Evolutionary conservation across 2,888 invertebrate genomes (phyloP), one percentile per base, ranked within the genome.

Genomic region (Lissonota sp.): DNA sequence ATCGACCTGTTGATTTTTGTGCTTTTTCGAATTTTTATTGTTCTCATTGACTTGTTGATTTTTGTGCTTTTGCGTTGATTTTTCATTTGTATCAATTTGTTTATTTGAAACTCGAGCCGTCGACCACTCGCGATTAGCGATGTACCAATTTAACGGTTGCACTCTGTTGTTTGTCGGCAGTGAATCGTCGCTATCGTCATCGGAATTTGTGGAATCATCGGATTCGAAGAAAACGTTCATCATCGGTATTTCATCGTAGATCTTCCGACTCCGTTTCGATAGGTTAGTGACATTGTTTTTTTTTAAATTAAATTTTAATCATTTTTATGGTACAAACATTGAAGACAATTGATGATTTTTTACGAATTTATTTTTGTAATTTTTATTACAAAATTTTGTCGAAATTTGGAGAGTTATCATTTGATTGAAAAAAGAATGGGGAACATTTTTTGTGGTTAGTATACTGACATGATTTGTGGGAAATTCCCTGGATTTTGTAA

Each of bases 71-170:
- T 16, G 39, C 6, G 46, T 42, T 16, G 49, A 69, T 81, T 53
- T 26, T 1, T 3, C 26, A 26, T 26, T 26, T 3, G 1, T 26
- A 26, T 26, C 26, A 64, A 77, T 44, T 64, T 14, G 72, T 4
- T 26, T 49, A 14, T 46, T 12, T 12, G 66, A 58, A 16, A 63
- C 63, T 6, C 57, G 60, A 16, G 55, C 62, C n/a, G 26, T 55
- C 6, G 60, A 26, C 70, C 66, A 62, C 55, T 80, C 80, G 26
- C 46, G 44, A 58, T 80, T 80, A 1, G 64, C 49, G 10, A 71
- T 67, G 46, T 75, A 58, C 80, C 71, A 75, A 67, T 80, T 66
- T 46, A 66, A 67, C 5, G 71, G 64, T 49, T 80, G 37, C 3
- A 10, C 16, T 12, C 12, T 37, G 53, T 58, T 67, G 42, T 75